These are phyloP conservation scores for Gastracanthus pulcherrimus DNA, from an alignment of 2,888 invertebrate species.

Conservation along the genomic window DNA sequence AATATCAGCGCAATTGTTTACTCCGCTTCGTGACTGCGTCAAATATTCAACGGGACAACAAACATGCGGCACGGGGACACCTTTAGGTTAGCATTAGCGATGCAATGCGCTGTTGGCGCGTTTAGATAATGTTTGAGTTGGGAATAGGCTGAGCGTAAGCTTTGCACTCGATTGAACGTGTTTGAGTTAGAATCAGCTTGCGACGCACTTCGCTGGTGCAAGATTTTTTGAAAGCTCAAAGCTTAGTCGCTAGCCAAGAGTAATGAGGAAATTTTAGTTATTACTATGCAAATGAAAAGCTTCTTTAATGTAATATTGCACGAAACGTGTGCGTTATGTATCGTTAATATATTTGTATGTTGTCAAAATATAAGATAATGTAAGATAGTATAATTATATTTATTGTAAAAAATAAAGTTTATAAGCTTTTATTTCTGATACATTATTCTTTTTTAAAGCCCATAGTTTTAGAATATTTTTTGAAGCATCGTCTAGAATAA, in stretches of 20 bases:
- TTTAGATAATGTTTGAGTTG: conserved; percentile 36
- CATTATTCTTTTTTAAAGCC: too few species aligned
- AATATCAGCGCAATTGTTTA: background rate
- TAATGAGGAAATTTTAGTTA: too few species aligned
- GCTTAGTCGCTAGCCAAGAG: background rate
- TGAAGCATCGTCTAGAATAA: too few species aligned
- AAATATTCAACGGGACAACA: background rate
- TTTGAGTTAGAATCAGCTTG: conserved; percentile 21
- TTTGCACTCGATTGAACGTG: conserved; percentile 30
- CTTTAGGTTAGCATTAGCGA: background rate
- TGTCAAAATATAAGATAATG: too few species aligned
- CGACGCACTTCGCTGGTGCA: background rate
- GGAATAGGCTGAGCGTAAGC: background rate
- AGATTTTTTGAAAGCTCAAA: background rate
- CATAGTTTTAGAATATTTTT: too few species aligned
- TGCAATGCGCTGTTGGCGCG: background rate
- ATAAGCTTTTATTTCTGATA: too few species aligned
- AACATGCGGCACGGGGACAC: background rate
- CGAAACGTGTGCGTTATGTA: too few species aligned
- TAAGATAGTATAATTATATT: too few species aligned
- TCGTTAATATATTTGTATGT: too few species aligned
- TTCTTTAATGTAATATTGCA: too few species aligned
- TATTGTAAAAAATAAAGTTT: too few species aligned
- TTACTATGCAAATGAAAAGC: background rate
- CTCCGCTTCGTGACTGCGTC: background rate